phyloP scores from a whole-genome alignment of 1,140 invertebrate genomes.

The Drosophila subpulchrella region DNA sequence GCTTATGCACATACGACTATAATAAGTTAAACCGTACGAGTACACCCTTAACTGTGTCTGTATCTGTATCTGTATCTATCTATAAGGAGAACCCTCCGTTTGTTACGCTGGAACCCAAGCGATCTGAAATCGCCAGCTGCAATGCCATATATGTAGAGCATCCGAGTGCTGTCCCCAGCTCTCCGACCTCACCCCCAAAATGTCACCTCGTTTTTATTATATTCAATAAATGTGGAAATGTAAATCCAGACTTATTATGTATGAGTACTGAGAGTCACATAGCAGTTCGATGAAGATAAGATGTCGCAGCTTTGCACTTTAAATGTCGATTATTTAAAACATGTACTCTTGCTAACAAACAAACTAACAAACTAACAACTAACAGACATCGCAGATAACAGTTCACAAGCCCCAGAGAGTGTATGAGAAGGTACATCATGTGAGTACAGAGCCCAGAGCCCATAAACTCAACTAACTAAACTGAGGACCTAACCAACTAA shows the following conservation, averaged over 20 bases:
- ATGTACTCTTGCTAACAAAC: slow-evolving; percentile 8
- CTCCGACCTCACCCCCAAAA: slow-evolving; percentile 22
- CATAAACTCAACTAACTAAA: slow-evolving; percentile 29
- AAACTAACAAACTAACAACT: slow-evolving; percentile 17
- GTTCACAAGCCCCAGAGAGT: slow-evolving; percentile 15
- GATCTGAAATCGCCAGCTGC: slow-evolving; percentile 20
- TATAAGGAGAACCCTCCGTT: slow-evolving; percentile 41
- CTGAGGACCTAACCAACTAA: slow-evolving; percentile 23
- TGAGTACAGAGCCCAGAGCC: slow-evolving; percentile 31
- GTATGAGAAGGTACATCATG: slow-evolving; percentile 17
- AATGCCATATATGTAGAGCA: slow-evolving; percentile 27
- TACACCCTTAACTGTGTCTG: slow-evolving; percentile 11
- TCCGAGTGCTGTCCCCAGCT: slow-evolving; percentile 15
- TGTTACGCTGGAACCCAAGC: slow-evolving; percentile 23
- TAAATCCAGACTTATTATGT: slow-evolving; percentile 16
- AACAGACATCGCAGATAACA: slow-evolving; percentile 29
- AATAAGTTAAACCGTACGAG: slow-evolving; percentile 27
- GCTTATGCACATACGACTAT: slow-evolving; percentile 38
- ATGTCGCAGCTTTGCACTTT: slow-evolving; percentile 34
- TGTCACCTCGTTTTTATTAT: slow-evolving; percentile 53
- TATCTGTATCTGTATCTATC: slow-evolving; percentile 23
- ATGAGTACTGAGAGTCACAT: slow-evolving; percentile 3
- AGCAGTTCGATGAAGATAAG: slow-evolving; percentile 1
- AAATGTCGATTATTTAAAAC: slow-evolving; percentile 49
- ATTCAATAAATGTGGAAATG: slow-evolving; percentile 50